These are phyloP conservation scores for Pinctada fucata DNA, from an alignment of 2,888 invertebrate species.

Conservation along the genomic window DNA sequence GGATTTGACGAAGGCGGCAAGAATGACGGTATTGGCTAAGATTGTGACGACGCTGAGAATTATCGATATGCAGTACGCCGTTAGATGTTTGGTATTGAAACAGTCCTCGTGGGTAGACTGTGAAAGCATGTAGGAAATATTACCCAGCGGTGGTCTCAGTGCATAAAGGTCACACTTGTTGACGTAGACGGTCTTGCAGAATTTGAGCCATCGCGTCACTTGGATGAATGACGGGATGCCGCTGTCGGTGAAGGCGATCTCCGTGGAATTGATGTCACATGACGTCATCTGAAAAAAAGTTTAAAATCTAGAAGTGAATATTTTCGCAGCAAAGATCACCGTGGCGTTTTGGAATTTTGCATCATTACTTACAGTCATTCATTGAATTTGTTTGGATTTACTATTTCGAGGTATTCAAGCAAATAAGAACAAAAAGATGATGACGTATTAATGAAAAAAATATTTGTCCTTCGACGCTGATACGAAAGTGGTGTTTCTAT, in stretches of 20 bases:
- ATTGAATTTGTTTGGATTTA: too few species aligned
- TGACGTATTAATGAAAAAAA: too few species aligned
- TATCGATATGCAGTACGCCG: slow-evolving; percentile 41
- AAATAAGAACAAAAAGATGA: too few species aligned
- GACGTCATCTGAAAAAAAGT: not conserved
- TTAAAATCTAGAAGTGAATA: too few species aligned
- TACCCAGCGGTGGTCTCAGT: slow-evolving; percentile 23
- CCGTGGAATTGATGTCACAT: slow-evolving; percentile 28
- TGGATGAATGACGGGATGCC: slow-evolving; percentile 7
- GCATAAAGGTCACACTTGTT: slow-evolving; percentile 34
- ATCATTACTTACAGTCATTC: too few species aligned
- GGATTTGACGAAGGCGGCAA: slow-evolving; percentile 32
- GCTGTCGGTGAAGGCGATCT: slow-evolving; percentile 21
- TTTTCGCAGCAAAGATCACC: too few species aligned
- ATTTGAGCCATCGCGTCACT: slow-evolving; percentile 40
- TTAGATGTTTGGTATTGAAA: slow-evolving; percentile 35
- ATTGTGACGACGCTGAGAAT: slow-evolving; percentile 42
- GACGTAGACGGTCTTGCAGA: slow-evolving; percentile 41
- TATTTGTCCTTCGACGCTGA: too few species aligned
- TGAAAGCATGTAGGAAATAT: slow-evolving; percentile 17
- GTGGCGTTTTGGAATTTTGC: too few species aligned
- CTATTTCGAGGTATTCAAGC: too few species aligned
- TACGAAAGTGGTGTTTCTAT: too few species aligned
- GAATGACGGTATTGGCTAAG: slow-evolving; percentile 35
- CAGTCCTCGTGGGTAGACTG: slow-evolving; percentile 41